Conservation (phyloP, 1,140 invertebrate species). For the Orius insidiosus region DNA sequence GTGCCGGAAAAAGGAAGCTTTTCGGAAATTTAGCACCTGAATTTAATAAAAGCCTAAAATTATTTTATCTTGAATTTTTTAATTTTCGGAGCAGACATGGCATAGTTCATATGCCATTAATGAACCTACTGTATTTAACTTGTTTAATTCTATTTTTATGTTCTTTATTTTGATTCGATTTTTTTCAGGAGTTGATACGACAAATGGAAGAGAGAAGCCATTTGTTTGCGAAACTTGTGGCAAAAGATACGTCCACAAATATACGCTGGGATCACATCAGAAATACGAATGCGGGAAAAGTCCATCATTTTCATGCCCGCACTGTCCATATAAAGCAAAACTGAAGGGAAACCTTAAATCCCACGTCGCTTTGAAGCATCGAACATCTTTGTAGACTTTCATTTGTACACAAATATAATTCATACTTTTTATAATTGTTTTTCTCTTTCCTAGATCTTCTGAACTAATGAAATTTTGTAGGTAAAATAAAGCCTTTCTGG, state of each 20-base stretch:
- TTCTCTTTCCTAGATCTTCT: background rate
- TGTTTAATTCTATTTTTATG: too few species aligned
- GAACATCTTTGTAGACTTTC: background rate
- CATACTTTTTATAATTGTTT: background rate
- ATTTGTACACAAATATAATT: background rate
- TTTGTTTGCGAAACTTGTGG: conserved; percentile 11
- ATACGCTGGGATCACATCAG: conserved; percentile 25
- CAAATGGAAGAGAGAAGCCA: background rate
- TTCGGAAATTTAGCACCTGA: too few species aligned
- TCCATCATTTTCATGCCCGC: conserved; percentile 25
- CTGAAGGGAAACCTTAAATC: conserved; percentile 30
- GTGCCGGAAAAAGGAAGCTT: too few species aligned
- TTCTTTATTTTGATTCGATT: too few species aligned
- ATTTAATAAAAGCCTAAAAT: too few species aligned
- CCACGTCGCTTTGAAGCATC: conserved; percentile 23
- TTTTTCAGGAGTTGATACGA: too few species aligned
- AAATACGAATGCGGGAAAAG: conserved; percentile 34
- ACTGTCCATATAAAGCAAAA: conserved; percentile 26
- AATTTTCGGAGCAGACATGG: conserved; percentile 15
- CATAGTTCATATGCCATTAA: too few species aligned
- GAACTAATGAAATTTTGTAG: background rate
- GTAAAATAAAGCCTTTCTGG: background rate
- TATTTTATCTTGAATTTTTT: too few species aligned
- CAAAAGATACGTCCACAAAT: conserved; percentile 18
- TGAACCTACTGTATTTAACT: too few species aligned